A percentile compares a stretch with the other conserved stretches of the same genome.
Conservation (phyloP, 1,140 invertebrate species). For the Macrobrachium nipponense region DNA sequence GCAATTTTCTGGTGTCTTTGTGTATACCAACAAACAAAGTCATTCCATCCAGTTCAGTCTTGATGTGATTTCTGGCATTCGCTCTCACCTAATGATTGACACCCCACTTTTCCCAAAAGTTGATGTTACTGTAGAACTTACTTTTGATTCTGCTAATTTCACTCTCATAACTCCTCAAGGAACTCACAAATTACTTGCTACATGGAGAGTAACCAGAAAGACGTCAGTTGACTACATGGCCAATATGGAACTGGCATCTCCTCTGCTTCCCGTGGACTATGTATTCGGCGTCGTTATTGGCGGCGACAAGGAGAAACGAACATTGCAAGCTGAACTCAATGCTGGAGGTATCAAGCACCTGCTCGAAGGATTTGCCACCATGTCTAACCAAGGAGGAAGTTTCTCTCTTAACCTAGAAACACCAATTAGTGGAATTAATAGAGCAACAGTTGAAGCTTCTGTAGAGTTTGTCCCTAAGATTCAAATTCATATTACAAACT, state of each 20-base stretch:
- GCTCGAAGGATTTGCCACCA: slow-evolving; percentile 34
- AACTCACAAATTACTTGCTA: slow-evolving; percentile 10
- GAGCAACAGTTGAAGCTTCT: slow-evolving; percentile 28
- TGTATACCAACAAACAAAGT: neutral
- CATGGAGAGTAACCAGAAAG: slow-evolving; percentile 21
- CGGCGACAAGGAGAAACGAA: neutral
- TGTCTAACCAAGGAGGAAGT: neutral
- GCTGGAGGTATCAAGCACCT: slow-evolving; percentile 26
- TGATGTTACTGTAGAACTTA: neutral
- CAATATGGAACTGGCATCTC: slow-evolving; percentile 18
- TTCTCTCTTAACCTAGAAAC: slow-evolving; percentile 38
- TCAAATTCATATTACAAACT: slow-evolving; percentile 17
- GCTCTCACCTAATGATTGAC: slow-evolving; percentile 19
- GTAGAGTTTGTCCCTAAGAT: slow-evolving; percentile 22
- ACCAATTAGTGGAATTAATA: slow-evolving; percentile 38
- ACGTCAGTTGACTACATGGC: slow-evolving; percentile 21
- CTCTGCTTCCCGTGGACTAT: slow-evolving; percentile 31
- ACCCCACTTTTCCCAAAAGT: slow-evolving; percentile 20
- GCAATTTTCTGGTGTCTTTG: slow-evolving; percentile 9
- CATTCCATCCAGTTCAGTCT: slow-evolving; percentile 31
- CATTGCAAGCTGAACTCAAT: slow-evolving; percentile 33
- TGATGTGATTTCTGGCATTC: slow-evolving; percentile 9
- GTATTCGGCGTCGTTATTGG: slow-evolving; percentile 16
- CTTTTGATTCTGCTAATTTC: neutral
- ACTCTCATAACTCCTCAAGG: slow-evolving; percentile 19